Conservation (phyloP, 2,113 vertebrate genomes). For the Paedocypris sp. region DNA sequence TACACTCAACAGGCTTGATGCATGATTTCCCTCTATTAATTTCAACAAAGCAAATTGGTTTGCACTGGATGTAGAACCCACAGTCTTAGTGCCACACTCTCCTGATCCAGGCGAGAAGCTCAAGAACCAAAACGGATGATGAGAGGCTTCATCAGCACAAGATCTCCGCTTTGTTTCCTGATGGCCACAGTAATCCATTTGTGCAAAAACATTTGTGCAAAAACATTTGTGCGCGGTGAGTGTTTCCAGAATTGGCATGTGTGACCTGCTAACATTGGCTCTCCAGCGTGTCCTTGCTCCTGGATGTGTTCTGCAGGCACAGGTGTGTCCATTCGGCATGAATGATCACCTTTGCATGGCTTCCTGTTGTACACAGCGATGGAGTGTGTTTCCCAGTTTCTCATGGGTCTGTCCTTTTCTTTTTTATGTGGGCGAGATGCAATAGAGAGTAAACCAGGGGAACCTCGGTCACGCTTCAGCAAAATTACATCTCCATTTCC, state of each 20-base stretch:
- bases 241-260: conserved; percentile 1
- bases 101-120: too few species aligned
- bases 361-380: conserved; percentile 7
- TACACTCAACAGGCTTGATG: conserved; percentile 3
- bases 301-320: conserved; percentile 21
- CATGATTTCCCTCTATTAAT: conserved; percentile 11
- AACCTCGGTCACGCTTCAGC: not conserved
- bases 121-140: conserved; percentile 12
- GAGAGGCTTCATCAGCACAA: not conserved
- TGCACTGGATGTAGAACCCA: too few species aligned
- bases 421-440: not conserved
- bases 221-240: not conserved
- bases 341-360: conserved; percentile 32
- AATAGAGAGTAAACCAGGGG: not conserved
- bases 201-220: conserved; percentile 8
- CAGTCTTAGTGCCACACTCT: too few species aligned
- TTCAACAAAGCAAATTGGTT: too few species aligned
- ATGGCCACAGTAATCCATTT: not conserved
- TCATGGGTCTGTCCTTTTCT: not conserved
- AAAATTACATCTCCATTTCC: conserved; percentile 1
- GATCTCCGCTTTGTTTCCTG: not conserved
- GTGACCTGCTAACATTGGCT: conserved; percentile 23
- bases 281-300: conserved; percentile 13
- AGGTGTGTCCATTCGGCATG: conserved; percentile 30
- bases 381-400: not conserved